These are phyloP conservation scores for Apodemia duryi DNA, from an alignment of 2,888 invertebrate species.

Conservation along the genomic window DNA sequence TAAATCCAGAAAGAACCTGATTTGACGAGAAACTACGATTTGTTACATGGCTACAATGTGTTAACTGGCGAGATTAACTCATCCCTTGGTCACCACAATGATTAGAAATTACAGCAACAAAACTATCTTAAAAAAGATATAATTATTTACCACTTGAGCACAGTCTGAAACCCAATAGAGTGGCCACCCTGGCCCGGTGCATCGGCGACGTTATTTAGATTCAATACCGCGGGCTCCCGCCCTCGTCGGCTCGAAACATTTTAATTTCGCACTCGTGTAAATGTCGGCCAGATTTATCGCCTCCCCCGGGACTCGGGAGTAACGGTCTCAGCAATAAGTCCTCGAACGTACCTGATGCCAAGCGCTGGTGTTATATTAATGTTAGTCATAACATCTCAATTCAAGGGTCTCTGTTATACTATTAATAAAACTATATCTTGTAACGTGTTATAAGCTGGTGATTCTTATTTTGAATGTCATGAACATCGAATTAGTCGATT, in stretches of 20 bases:
- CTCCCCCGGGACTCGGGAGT: background rate
- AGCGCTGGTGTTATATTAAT: background rate
- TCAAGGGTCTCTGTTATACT: too few relatives aligned
- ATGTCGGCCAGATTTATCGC: slow-evolving; percentile 17
- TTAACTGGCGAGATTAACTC: too few relatives aligned
- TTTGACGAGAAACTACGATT: too few relatives aligned
- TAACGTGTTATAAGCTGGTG: too few relatives aligned
- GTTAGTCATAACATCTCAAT: background rate
- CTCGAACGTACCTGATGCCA: background rate
- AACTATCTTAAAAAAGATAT: too few relatives aligned
- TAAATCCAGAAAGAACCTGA: too few relatives aligned
- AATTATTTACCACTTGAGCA: background rate
- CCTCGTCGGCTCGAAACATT: slow-evolving; percentile 14
- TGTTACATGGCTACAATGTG: too few relatives aligned
- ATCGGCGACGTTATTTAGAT: slow-evolving; percentile 23
- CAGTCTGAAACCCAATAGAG: background rate
- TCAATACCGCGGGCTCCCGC: slow-evolving; percentile 19
- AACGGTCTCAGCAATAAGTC: slow-evolving; percentile 1
- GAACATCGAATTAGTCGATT: too few relatives aligned
- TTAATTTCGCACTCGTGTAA: slow-evolving; percentile 22
- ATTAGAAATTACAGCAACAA: too few relatives aligned
- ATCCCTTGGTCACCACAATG: too few relatives aligned
- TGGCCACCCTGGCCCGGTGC: slow-evolving; percentile 13
- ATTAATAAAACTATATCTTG: too few relatives aligned
- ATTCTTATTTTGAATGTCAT: too few relatives aligned